Conservation (phyloP, 2,888 invertebrate species). For the Mythimna albipuncta region DNA sequence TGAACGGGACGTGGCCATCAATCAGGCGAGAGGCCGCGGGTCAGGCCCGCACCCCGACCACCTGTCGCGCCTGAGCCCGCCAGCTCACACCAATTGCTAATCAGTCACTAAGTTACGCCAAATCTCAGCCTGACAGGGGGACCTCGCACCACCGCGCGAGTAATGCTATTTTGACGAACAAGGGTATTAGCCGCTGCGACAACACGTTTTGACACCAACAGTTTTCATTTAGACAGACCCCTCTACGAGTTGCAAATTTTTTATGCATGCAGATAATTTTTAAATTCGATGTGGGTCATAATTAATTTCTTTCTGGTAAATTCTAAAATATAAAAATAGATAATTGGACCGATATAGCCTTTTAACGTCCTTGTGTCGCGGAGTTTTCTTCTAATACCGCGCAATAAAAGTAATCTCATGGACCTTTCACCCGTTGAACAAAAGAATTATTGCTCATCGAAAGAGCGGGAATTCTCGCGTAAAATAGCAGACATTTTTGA, state of each 20-base stretch:
- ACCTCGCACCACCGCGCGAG: conserved; percentile 73
- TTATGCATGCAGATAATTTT: neutral
- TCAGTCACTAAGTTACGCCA: conserved; percentile 89
- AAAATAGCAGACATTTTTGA: conserved; percentile 87
- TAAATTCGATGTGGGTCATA: neutral
- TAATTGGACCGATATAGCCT: conserved; percentile 25
- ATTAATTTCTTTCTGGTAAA: neutral
- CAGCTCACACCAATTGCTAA: conserved; percentile 87
- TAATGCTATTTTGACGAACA: conserved; percentile 87
- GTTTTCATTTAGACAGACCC: conserved; percentile 55
- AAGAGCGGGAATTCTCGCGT: conserved; percentile 81
- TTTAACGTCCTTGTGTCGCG: conserved; percentile 43
- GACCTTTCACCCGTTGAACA: conserved; percentile 77
- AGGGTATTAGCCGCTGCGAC: conserved; percentile 78
- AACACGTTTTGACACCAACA: conserved; percentile 69
- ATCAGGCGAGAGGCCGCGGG: conserved; percentile 83
- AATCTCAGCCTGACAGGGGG: conserved; percentile 86
- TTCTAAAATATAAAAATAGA: neutral
- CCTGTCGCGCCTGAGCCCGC: conserved; percentile 88
- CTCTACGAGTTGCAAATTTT: conserved; percentile 9
- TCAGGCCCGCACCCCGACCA: conserved; percentile 83
- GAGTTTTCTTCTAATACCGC: conserved; percentile 64
- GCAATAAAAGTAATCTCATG: conserved; percentile 81
- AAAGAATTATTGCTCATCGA: conserved; percentile 84
- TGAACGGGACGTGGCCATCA: conserved; percentile 79